Evolutionary conservation across 2,888 invertebrate species (phyloP).

Genomic region (Aphodius sticticus): DNA sequence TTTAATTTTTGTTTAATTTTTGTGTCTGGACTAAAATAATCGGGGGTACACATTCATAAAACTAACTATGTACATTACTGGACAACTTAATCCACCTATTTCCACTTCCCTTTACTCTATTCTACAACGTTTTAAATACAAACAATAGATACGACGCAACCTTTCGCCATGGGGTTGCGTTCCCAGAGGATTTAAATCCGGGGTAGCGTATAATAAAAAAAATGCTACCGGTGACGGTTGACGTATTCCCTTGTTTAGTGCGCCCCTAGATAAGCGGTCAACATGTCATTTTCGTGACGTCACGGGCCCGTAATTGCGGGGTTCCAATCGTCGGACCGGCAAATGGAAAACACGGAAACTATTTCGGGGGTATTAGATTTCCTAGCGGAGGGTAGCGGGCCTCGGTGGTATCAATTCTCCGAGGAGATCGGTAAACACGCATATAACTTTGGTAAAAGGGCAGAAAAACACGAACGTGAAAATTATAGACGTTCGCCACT

Average conservation of each 20-base stretch:
- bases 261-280: not conserved
- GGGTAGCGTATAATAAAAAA: not conserved
- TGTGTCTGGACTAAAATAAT: too few relatives aligned
- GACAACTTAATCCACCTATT: too few relatives aligned
- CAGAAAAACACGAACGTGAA: not conserved
- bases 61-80: too few relatives aligned
- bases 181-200: not conserved
- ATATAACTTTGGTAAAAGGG: conserved; percentile 8
- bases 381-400: not conserved
- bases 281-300: conserved; percentile 10
- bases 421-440: conserved; percentile 16
- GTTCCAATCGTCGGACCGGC: conserved; percentile 6
- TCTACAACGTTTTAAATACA: not conserved
- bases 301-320: not conserved
- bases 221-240: not conserved
- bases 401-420: not conserved
- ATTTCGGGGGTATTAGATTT: conserved; percentile 28
- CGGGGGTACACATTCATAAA: too few relatives aligned
- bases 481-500: not conserved
- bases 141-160: not conserved
- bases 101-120: too few relatives aligned
- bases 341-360: conserved; percentile 25
- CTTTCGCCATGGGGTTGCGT: not conserved
- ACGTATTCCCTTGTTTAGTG: not conserved
- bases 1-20: too few relatives aligned